A percentile compares a stretch with the other conserved stretches of the same genome.
Conservation (phyloP, 1,140 invertebrate genomes). For the Magallana gigas region DNA sequence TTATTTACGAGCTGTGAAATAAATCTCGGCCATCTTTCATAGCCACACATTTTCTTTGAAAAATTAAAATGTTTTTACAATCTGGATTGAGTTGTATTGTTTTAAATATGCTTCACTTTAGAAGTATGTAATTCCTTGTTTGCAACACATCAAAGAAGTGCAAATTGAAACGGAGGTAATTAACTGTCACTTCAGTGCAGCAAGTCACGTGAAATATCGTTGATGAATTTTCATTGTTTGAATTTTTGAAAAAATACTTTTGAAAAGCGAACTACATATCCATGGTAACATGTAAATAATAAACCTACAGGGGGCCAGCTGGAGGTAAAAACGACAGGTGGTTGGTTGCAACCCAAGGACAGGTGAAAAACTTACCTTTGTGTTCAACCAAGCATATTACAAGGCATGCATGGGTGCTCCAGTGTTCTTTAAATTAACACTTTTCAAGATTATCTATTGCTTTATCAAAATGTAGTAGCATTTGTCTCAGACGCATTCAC, state of each 20-base stretch:
- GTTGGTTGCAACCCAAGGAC: conserved; percentile 30
- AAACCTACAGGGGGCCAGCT: conserved; percentile 20
- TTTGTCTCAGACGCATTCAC: conserved; percentile 9
- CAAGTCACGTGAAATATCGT: neutral
- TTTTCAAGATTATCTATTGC: conserved; percentile 12
- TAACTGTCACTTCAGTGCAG: neutral
- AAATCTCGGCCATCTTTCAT: no score
- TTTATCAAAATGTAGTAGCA: conserved; percentile 32
- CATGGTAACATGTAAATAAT: conserved; percentile 35
- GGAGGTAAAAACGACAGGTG: conserved; percentile 29
- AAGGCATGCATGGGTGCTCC: neutral
- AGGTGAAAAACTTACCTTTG: conserved; percentile 37
- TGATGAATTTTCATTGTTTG: conserved; percentile 25
- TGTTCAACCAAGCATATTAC: conserved; percentile 17
- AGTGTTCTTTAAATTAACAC: conserved; percentile 24
- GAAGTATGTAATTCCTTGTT: neutral
- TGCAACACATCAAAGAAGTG: conserved; percentile 13
- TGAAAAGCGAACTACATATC: conserved; percentile 1
- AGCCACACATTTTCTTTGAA: no score
- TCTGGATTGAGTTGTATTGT: no score
- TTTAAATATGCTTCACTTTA: no score
- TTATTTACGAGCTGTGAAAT: no score
- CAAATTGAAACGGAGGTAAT: neutral
- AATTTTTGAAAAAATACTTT: conserved; percentile 9
- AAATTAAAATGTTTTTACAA: no score